Base-by-base conservation (phyloP, 2,113 vertebrate species). In the Eurystomus gularis region DNA sequence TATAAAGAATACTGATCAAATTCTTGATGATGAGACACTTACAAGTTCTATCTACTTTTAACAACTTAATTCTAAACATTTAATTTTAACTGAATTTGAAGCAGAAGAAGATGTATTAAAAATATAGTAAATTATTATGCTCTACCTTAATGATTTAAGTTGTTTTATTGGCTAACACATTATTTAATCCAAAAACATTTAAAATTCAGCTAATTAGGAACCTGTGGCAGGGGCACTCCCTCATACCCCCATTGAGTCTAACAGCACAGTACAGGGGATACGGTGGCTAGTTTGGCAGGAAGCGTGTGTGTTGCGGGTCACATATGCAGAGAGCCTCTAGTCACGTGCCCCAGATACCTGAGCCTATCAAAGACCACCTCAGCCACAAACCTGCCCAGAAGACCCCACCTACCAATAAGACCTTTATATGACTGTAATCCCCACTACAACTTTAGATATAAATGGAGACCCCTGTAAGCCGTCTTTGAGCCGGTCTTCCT, bases 1-100 rank as follows among this genome's bases (percentile, higher is more conserved):
- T 93, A 62, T 85, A 76, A 92, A 94, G 64, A 75, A 33, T n/a
- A 49, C 19, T 88, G 92, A 87, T 96, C 49, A 96, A 86, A 81
- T 62, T 70, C 72, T 81, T 88, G 68, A 95, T 88, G 40, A 85
- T 69, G n/a, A 95, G 68, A 40, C 17, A 73, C 39, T 93, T 86
- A 57, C 51, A 68, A 86, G 7, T 86, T 82, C 80, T 90, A 77
- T 26, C 35, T 80, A 57, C 26, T 72, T 86, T 83, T 86, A 77
- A 69, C 16, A 86, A 83, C 86, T 77, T 94, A 82, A 75, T 93
- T 93, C 55, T 40, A 78, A 94, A 85, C 28, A 66, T 93, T 87
- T 94, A 84, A 90, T 86, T 93, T 88, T 88, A 94, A 82, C 71
- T 82, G 66, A 94, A 88, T 82, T 82, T 79, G 76, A 92, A 96